Evolutionary conservation across 2,113 vertebrate species (phyloP).

Genomic region (Campylomormyrus numenius): DNA sequence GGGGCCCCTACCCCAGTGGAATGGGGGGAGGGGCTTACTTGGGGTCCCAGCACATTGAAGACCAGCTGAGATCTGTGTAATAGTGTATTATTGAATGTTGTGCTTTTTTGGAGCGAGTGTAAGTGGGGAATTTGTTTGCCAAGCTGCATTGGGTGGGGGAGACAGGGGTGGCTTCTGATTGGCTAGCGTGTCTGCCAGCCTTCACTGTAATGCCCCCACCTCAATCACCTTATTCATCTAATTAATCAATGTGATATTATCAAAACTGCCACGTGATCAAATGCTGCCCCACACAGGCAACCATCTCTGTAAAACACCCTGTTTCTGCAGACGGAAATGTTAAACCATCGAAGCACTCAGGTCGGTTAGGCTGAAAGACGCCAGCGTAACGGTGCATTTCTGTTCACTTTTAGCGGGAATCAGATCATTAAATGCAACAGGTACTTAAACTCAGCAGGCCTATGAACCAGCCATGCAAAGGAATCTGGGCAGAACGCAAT

Average conservation of each 20-base stretch:
- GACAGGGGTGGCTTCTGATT: constrained; percentile 34
- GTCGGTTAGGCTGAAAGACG: background rate
- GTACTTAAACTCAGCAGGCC: background rate
- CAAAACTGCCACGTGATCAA: background rate
- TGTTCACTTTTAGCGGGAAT: background rate
- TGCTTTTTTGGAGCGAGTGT: constrained; percentile 27
- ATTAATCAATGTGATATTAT: constrained; percentile 6
- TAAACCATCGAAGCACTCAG: background rate
- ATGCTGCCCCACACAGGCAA: background rate
- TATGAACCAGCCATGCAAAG: background rate
- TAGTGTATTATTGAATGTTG: constrained; percentile 50
- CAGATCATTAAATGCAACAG: background rate
- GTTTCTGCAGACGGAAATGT: background rate
- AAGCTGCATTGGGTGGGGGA: constrained; percentile 48
- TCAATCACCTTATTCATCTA: constrained; percentile 30
- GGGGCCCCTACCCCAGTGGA: constrained; percentile 35
- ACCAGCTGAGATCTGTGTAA: constrained; percentile 26
- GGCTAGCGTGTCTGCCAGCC: constrained; percentile 29
- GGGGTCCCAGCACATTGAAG: constrained; percentile 27
- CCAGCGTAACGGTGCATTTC: background rate
- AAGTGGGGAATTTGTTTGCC: constrained; percentile 48
- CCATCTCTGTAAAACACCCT: background rate
- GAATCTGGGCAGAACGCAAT: background rate
- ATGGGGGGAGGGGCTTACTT: background rate
- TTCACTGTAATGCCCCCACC: constrained; percentile 31